phyloP scores from a whole-genome alignment of 2,797 vertebrate species.

The Anabacerthia variegaticeps region DNA sequence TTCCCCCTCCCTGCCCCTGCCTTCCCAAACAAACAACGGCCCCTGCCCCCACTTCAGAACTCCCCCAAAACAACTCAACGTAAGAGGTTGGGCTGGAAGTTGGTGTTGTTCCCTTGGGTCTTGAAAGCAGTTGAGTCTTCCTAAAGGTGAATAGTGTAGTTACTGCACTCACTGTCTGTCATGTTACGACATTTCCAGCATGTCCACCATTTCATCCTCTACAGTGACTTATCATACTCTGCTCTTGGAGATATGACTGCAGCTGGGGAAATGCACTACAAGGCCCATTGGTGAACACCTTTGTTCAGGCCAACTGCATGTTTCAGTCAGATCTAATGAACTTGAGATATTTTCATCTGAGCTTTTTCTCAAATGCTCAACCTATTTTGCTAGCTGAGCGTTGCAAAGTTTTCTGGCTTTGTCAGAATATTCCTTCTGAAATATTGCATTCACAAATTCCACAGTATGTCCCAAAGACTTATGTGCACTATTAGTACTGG shows the following conservation, averaged over 20 bases:
- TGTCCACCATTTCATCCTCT: background rate
- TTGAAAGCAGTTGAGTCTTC: background rate
- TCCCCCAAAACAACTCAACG: background rate
- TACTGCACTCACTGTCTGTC: background rate
- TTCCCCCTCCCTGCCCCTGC: accelerated
- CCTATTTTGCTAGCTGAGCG: background rate
- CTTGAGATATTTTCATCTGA: background rate
- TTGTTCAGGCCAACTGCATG: background rate
- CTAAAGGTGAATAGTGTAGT: background rate
- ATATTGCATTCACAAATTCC: background rate
- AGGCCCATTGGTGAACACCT: background rate
- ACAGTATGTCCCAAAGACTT: background rate
- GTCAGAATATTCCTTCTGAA: background rate
- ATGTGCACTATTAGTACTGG: background rate
- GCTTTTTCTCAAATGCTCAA: background rate
- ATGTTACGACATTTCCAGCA: background rate
- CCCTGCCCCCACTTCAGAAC: accelerated
- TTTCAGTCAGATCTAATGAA: background rate
- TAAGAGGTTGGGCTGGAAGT: background rate
- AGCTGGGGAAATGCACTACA: background rate
- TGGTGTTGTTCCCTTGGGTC: background rate
- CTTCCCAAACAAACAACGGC: background rate
- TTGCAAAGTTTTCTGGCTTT: background rate
- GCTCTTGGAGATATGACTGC: background rate
- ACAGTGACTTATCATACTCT: background rate